A percentile compares a stretch with the other conserved stretches of the same genome.
phyloP scores from a whole-genome alignment of 2,797 vertebrate genomes.

The Argyrosomus regius region DNA sequence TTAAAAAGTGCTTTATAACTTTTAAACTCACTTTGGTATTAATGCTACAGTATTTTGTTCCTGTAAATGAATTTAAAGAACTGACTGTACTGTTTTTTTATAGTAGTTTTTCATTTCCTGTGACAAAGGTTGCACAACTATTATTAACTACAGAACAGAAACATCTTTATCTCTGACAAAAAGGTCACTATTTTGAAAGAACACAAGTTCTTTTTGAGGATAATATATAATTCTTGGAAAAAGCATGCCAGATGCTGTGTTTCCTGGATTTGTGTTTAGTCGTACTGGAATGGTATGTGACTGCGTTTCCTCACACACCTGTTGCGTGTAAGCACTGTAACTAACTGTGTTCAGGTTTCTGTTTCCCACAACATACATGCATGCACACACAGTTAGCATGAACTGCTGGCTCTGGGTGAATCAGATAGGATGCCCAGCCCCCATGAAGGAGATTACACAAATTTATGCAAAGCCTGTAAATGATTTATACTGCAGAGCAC shows the following conservation, averaged over 20 bases:
- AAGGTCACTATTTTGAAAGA: neutral
- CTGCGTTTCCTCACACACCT: slow-evolving; percentile 36
- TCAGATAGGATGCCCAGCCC: slow-evolving; percentile 74
- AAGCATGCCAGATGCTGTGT: neutral
- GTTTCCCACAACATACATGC: slow-evolving; percentile 36
- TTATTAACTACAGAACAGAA: neutral
- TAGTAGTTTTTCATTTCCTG: neutral
- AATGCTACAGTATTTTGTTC: neutral
- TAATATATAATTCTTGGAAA: neutral
- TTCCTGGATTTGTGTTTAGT: neutral
- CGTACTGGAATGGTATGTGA: neutral
- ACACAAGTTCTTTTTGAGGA: neutral
- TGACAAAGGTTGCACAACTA: neutral
- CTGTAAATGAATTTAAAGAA: neutral
- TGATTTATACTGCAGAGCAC: slow-evolving; percentile 83
- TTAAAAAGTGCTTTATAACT: neutral
- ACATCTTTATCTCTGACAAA: neutral
- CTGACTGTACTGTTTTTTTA: neutral
- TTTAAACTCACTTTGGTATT: neutral
- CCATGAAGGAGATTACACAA: slow-evolving; percentile 83
- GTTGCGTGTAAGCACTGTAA: slow-evolving; percentile 49
- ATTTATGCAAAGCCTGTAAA: slow-evolving; percentile 86
- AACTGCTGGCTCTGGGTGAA: slow-evolving; percentile 66
- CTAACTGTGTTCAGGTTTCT: slow-evolving; percentile 45
- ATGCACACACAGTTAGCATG: slow-evolving; percentile 16